Percentiles rank a stretch among this genome's conserved stretches.
Evolutionary conservation across 2,797 vertebrate genomes (phyloP).

Genomic region (Pangasius mekongensis): DNA sequence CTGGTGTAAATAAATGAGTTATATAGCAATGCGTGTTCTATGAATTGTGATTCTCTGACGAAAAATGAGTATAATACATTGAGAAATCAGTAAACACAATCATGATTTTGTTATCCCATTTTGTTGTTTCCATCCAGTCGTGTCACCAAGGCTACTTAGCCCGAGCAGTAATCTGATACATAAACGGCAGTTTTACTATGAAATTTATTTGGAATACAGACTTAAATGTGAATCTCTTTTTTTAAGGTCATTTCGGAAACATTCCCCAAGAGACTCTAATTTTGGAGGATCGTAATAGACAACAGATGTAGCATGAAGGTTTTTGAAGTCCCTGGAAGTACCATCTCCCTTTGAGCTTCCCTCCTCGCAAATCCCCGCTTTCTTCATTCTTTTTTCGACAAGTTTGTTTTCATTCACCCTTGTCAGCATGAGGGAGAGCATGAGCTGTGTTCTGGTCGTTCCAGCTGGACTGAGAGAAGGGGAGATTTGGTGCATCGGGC

Average conservation of each 20-base stretch:
- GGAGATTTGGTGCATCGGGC: conserved; percentile 22
- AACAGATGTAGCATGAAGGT: conserved; percentile 70
- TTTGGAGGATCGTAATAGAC: conserved; percentile 73
- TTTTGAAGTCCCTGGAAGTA: conserved; percentile 69
- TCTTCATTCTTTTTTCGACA: conserved; percentile 70
- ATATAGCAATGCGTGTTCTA: background rate
- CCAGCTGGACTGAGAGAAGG: conserved; percentile 48
- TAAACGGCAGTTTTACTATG: background rate
- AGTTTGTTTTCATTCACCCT: conserved; percentile 76
- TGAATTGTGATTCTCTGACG: background rate
- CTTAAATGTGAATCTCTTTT: conserved; percentile 12
- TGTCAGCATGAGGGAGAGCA: conserved; percentile 64
- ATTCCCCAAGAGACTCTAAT: conserved; percentile 74
- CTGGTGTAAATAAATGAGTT: background rate
- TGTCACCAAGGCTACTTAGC: background rate
- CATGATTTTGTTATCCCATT: conserved; percentile 2
- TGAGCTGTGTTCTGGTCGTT: conserved; percentile 38
- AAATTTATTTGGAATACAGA: background rate
- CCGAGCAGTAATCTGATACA: background rate
- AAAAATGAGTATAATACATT: background rate
- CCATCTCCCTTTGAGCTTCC: conserved; percentile 72
- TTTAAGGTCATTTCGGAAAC: conserved; percentile 73
- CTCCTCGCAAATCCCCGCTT: conserved; percentile 71
- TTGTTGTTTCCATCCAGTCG: background rate
- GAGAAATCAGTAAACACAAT: background rate